Evolutionary conservation across 2,888 invertebrate species (phyloP), one percentile per base, ranked within the genome.

Genomic region (Agrochola lychnidis): DNA sequence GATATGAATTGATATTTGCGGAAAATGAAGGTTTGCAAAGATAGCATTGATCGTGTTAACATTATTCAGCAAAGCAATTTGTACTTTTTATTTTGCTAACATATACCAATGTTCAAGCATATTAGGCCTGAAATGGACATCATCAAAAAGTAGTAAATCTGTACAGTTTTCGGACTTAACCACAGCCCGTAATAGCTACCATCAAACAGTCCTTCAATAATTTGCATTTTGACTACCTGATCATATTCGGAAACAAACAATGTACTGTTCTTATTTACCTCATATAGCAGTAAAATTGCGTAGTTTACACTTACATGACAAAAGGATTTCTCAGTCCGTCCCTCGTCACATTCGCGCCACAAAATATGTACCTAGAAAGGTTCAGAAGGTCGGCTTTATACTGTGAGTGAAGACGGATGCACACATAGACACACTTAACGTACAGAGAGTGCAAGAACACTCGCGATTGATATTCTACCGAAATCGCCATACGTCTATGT

Each of bases 241-340:
- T 45, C 51, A 63, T 25, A 48, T 40, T 64, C 25, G 12, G 12
- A 40, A 40, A 30, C 14, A 48, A 42, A 30, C 9, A 69, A 45
- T 53, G 25, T 36, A 4, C 36, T 4, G 36, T 63, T 51, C 40
- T 19, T 42, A 25, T 67, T 67, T 69, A 62, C 25, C 22, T 25
- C 51, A 61, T 66, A 30, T 48, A 40, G 30, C 61, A 30, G 48
- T 67, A 63, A 59, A 10, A 81, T 73, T 57, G 40, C n/a, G 45
- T 40, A 69, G 42, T 83, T 76, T 69, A 68, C 69, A 40, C 71
- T 53, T 67, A 36, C 14, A 64, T 4, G 48, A 67, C 64, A 69
- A 78, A 73, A 59, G 45, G 42, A 53, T 25, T 73, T 56, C 22
- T 62, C 22, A 25, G 53, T 56, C 40, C 62, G 14, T 70, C 66